Percentiles rank a stretch among this genome's conserved stretches.
Evolutionary conservation across 2,888 invertebrate species (phyloP).

Genomic region (Ypsolopha sequella): DNA sequence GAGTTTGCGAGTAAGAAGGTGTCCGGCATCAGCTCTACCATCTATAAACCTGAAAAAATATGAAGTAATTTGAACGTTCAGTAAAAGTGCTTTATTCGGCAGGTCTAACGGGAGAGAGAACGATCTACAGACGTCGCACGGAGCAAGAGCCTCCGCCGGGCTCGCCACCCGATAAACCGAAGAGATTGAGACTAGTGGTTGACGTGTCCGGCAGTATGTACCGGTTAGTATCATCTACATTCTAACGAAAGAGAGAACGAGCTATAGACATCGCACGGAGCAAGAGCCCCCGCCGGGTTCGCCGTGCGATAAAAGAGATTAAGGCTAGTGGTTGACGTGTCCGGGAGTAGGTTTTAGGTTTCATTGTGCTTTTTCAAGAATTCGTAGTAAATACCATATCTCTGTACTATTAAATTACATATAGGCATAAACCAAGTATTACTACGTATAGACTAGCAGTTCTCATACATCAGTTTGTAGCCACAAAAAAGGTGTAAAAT

Average conservation of each 20-base stretch:
- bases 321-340: conserved; percentile 90
- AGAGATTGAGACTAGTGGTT: conserved; percentile 85
- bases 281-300: conserved; percentile 91
- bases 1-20: no score
- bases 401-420: no score
- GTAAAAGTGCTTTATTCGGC: not conserved
- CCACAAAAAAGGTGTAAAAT: no score
- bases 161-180: conserved; percentile 88
- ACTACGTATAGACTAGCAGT: no score
- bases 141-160: conserved; percentile 92
- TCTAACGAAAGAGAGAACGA: conserved; percentile 91
- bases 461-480: no score
- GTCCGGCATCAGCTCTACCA: no score
- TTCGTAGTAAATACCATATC: no score
- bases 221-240: conserved; percentile 56
- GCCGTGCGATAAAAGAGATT: conserved; percentile 89
- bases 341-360: conserved; percentile 88
- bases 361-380: no score
- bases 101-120: conserved; percentile 91
- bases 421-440: no score
- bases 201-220: conserved; percentile 99
- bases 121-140: conserved; percentile 86
- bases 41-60: no score
- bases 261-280: conserved; percentile 87
- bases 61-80: no score